Evolutionary conservation across 2,888 invertebrate genomes (phyloP).

Genomic region (Ptycholaimellus sp.): DNA sequence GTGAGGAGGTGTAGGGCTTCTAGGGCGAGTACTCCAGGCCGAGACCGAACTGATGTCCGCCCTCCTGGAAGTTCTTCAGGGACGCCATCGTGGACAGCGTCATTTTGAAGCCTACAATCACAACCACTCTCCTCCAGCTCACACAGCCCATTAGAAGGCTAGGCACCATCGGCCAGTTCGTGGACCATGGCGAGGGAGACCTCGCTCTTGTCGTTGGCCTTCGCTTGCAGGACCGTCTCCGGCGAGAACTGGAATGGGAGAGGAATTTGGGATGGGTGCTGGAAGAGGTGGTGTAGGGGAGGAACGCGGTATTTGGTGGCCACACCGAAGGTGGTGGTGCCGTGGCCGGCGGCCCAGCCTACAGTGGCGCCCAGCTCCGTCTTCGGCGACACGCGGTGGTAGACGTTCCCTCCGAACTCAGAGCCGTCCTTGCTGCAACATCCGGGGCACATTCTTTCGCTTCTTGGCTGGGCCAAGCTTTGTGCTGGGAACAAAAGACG

Average conservation of each 20-base stretch:
- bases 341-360: conserved; percentile 68
- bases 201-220: conserved; percentile 3
- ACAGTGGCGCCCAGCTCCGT: conserved; percentile 69
- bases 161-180: too few relatives aligned
- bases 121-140: background rate
- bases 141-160: too few relatives aligned
- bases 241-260: too few relatives aligned
- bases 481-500: too few relatives aligned
- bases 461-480: too few relatives aligned
- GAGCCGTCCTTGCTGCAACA: conserved; percentile 69
- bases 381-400: conserved; percentile 62
- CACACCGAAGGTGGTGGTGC: conserved; percentile 70
- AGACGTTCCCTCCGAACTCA: conserved; percentile 73
- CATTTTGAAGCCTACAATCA: conserved; percentile 52
- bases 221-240: conserved; percentile 43
- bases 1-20: too few relatives aligned
- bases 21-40: conserved; percentile 50
- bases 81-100: conserved; percentile 75
- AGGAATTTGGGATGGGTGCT: too few relatives aligned
- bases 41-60: conserved; percentile 87
- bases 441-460: too few relatives aligned
- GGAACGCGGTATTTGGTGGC: conserved; percentile 63
- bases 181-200: conserved; percentile 4
- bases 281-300: too few relatives aligned
- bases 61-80: conserved; percentile 87